Base-by-base conservation (phyloP, 2,797 vertebrate species). In the Oryzias sinensis region DNA sequence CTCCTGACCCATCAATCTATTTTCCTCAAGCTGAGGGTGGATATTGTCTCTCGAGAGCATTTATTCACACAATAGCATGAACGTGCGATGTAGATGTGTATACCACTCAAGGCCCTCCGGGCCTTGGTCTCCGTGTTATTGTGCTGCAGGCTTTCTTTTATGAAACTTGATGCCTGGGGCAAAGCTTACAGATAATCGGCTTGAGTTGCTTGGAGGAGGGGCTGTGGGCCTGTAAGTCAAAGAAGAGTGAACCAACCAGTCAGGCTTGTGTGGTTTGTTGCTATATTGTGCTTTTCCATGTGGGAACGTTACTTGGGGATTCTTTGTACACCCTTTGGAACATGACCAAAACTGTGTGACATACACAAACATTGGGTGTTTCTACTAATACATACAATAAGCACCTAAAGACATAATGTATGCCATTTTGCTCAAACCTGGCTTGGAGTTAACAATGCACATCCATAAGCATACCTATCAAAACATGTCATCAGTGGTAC, bases 111-210 rank as follows among this genome's bases (percentile, higher is more conserved):
- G 45, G 65, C 57, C 78, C 69, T 57, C 37, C 2, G 72, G 62
- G 55, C 68, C 59, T 56, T 53, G 59, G 70, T 74, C 69, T 80
- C 78, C 44, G 63, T 76, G 72, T 79, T 78, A 80, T 56, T 62
- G 49, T 54, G 82, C 85, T 74, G n/a, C 42, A 75, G 84, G 80
- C 77, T 57, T 52, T 79, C 45, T 56, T 75, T 83, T 89, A 82
- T 87, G 83, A 89, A 90, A 88, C 79, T 64, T 45, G 84, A 86
- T 2, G 74, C 87, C 81, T 43, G 53, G 15, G 85, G 87, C 70
- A 58, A 56, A 82, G 80, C 80, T 83, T 61, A 75, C 68, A 83
- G 72, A 84, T 74, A 84, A 80, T 61, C 24, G 24, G 77, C 77
- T 62, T 73, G 68, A 72, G 73, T 81, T 40, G 25, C 65, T 68